Evolutionary conservation across 2,888 invertebrate species (phyloP).

Genomic region (Caenorhabditis sinica): DNA sequence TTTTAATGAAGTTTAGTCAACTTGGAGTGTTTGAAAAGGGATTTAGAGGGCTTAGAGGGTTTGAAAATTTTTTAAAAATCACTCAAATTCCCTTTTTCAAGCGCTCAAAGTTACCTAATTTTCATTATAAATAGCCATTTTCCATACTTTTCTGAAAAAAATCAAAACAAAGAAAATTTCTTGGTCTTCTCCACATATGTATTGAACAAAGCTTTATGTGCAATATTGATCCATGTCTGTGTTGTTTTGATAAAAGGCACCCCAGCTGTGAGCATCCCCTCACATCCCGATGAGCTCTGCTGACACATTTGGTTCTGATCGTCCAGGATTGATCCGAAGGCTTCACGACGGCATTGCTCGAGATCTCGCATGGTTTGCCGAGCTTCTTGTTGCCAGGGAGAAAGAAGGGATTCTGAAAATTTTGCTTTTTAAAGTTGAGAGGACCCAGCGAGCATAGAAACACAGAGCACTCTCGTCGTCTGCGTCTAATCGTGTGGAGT

Average conservation of each 20-base stretch:
- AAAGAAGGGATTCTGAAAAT: conserved; percentile 41
- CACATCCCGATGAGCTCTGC: conserved; percentile 66
- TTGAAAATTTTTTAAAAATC: no score
- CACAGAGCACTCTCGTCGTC: neutral
- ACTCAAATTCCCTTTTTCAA: no score
- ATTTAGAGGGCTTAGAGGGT: no score
- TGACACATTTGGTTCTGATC: conserved; percentile 69
- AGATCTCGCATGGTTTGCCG: conserved; percentile 65
- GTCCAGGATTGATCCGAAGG: conserved; percentile 57
- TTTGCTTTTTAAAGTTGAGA: neutral
- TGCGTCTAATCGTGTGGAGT: neutral
- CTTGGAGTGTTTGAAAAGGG: no score
- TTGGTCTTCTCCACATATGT: conserved; percentile 49
- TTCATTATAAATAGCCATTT: no score
- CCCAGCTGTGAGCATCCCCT: conserved; percentile 60
- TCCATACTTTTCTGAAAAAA: no score
- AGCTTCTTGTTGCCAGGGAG: conserved; percentile 66
- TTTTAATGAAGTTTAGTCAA: no score
- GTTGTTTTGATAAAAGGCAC: conserved; percentile 43
- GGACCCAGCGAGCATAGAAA: no score
- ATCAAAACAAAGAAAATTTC: conserved; percentile 37
- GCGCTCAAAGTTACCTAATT: no score
- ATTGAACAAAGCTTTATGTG: conserved; percentile 62
- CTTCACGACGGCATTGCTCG: conserved; percentile 68
- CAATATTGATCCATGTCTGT: conserved; percentile 62